Conservation (phyloP, 2,113 vertebrate species). For the Nesoenas mayeri region DNA sequence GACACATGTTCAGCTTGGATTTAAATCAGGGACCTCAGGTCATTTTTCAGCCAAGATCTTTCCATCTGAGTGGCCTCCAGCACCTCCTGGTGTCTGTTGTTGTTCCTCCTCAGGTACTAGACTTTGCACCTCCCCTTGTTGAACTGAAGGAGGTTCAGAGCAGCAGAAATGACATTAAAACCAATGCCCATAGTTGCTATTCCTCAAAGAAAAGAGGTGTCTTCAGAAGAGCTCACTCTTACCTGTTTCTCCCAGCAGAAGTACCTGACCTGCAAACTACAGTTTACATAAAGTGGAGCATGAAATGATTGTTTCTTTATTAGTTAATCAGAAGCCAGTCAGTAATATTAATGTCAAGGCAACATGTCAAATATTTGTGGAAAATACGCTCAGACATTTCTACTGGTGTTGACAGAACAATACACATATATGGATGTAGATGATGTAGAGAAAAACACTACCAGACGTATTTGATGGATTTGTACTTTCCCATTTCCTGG, state of each 20-base stretch:
- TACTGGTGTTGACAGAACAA: neutral
- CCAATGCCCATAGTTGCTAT: neutral
- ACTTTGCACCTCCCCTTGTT: neutral
- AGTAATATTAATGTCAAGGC: neutral
- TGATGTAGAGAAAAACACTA: neutral
- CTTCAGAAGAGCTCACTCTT: neutral
- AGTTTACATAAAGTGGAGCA: neutral
- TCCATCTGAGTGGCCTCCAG: neutral
- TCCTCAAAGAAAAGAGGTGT: neutral
- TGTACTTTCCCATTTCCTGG: neutral
- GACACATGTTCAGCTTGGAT: neutral
- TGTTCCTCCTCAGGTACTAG: neutral
- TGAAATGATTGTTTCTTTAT: neutral
- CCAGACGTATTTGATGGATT: fast-evolving
- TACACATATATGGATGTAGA: too few species aligned
- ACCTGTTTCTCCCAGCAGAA: neutral
- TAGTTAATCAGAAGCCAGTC: neutral
- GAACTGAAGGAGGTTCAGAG: neutral
- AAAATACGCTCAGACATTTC: neutral
- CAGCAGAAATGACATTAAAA: neutral
- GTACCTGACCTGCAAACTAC: neutral
- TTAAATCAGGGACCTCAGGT: neutral
- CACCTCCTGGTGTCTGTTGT: too few species aligned
- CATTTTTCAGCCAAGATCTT: neutral
- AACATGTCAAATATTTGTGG: neutral